phyloP scores from a whole-genome alignment of 2,797 vertebrate species.

The Acanthurus tractus region DNA sequence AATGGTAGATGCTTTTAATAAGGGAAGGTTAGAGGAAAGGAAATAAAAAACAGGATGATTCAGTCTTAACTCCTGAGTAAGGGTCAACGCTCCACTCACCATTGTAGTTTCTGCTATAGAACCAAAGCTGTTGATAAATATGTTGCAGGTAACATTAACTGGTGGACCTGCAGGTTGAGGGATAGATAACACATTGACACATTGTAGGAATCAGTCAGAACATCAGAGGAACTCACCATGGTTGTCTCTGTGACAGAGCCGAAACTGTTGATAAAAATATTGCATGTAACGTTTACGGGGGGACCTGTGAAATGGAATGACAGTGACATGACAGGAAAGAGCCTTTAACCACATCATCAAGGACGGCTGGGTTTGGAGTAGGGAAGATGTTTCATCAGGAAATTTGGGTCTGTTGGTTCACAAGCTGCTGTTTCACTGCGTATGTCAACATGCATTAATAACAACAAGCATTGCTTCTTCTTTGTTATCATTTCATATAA shows the following conservation, averaged over 20 bases:
- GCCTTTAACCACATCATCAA: conserved; percentile 59
- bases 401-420: conserved; percentile 18
- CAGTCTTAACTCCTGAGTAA: conserved; percentile 42
- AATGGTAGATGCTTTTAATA: conserved; percentile 25
- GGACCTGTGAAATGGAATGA: conserved; percentile 96
- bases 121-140: conserved; percentile 99
- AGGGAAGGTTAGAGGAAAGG: neutral
- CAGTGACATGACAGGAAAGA: conserved; percentile 76
- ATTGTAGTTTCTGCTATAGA: conserved; percentile 99
- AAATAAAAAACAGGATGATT: conserved; percentile 35
- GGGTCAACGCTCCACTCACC: conserved; percentile 91
- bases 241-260: conserved; percentile 97
- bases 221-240: conserved; percentile 92
- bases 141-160: conserved; percentile 99
- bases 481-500: neutral
- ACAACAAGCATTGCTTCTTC: conserved; percentile 13
- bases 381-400: conserved; percentile 28
- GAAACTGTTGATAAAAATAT: conserved; percentile 99
- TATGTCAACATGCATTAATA: conserved; percentile 55
- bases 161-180: conserved; percentile 97
- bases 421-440: conserved; percentile 39
- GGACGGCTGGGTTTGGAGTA: conserved; percentile 28
- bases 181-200: conserved; percentile 94
- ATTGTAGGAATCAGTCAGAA: conserved; percentile 84
- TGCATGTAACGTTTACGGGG: conserved; percentile 99